phyloP scores from a whole-genome alignment of 2,797 vertebrate genomes.

The Paramormyrops hopkinsi region DNA sequence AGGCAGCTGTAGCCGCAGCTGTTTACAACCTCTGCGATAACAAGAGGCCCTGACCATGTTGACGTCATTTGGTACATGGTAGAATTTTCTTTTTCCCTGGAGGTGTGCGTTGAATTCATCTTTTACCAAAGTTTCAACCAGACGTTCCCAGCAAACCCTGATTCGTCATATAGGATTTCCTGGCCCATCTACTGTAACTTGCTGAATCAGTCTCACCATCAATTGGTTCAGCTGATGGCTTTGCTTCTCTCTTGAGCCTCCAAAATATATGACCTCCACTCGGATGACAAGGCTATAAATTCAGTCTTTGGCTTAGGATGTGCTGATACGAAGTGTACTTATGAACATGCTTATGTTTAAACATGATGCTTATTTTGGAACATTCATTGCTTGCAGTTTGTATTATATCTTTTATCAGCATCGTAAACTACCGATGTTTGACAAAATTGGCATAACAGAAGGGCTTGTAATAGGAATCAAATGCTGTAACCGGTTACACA shows the following conservation, averaged over 20 bases:
- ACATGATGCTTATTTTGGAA: neutral
- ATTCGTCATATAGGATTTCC: neutral
- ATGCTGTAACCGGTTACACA: neutral
- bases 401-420: neutral
- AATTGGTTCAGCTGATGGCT: neutral
- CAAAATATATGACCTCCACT: neutral
- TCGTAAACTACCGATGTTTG: neutral
- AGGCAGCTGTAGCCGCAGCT: neutral
- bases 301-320: neutral
- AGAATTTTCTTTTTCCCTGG: neutral
- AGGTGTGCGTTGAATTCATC: neutral
- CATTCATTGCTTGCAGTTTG: neutral
- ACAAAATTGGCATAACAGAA: neutral
- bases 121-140: neutral
- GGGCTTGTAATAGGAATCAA: neutral
- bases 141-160: neutral
- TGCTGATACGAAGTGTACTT: neutral
- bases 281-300: neutral
- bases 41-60: neutral
- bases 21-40: neutral
- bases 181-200: neutral
- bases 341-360: neutral
- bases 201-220: neutral
- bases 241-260: neutral
- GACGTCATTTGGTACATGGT: neutral